Conservation (phyloP, 2,797 vertebrate species). For the Scarus forsteni region DNA sequence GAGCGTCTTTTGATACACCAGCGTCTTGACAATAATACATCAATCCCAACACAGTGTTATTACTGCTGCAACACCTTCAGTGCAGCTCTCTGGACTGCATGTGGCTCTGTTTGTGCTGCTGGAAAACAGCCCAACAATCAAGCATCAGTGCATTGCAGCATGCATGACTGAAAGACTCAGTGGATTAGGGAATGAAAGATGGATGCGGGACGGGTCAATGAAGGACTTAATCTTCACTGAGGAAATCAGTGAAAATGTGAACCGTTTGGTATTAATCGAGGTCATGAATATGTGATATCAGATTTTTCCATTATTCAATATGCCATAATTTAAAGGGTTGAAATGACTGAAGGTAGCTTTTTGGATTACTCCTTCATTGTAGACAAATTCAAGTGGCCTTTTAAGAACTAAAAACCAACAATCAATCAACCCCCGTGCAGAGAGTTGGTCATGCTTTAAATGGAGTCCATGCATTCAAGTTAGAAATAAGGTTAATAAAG, state of each 20-base stretch:
- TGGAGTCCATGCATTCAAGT: too few relatives aligned
- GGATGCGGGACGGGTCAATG: neutral
- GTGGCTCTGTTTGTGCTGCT: slow-evolving; percentile 1
- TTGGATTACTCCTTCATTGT: too few relatives aligned
- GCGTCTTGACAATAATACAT: neutral
- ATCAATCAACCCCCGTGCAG: too few relatives aligned
- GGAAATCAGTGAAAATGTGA: neutral
- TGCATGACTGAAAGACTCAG: slow-evolving; percentile 21
- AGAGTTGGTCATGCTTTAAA: too few relatives aligned
- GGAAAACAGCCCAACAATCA: slow-evolving; percentile 21
- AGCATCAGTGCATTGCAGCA: slow-evolving; percentile 22
- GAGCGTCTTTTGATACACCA: neutral
- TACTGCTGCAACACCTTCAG: neutral
- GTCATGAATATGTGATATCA: too few relatives aligned
- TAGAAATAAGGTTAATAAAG: too few relatives aligned
- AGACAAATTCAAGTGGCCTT: too few relatives aligned
- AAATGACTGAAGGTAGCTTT: too few relatives aligned
- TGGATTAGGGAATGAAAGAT: slow-evolving; percentile 24
- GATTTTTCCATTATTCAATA: too few relatives aligned
- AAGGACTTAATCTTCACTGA: neutral
- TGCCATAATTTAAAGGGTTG: too few relatives aligned
- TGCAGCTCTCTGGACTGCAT: neutral
- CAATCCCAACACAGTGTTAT: neutral
- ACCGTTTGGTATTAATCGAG: neutral
- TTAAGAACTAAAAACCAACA: too few relatives aligned